Base-by-base conservation (phyloP, 1,140 invertebrate species). In the Triops longicaudatus region DNA sequence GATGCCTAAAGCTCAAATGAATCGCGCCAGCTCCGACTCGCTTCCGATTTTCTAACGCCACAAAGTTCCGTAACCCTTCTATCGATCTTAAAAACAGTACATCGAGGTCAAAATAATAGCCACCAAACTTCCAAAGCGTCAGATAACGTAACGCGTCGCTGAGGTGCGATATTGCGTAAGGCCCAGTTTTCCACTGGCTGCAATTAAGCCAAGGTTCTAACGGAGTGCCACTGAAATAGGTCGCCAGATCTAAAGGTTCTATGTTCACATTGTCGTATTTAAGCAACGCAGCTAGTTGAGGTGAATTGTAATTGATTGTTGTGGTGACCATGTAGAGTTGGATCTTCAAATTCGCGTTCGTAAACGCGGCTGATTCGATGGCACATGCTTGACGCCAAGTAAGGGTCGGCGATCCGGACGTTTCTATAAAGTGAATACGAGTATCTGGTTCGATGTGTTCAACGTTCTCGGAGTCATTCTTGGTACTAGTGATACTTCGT, bases 21-120 rank as follows among this genome's bases (percentile, higher is more conserved):
- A 93, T 83, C 0, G 91, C 87, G 3, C 90, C 90, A 6, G 89
- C 87, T 0, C 88, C 90, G 5, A 92, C 85, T 41, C 86, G 82
- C 1, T 83, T 82, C 73, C 84, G 84, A 6, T 87, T 88, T 82
- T 91, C 2, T 37, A 37, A 7, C 2, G 31, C 31, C 2, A 7
- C 31, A 37, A 37, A 37, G 73, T 78, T 75, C 1, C 37, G 14
- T 14, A 78, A 26, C n/a, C 74, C 50, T 26, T 76, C 27, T 17
- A 78, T 4, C 11, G 77, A 44, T 14, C 43, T 26, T 10, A 74
- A 11, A 3, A 76, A n/a, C 6, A 78, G 37, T 26, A 78, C 72
- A 31, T 78, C 77, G 14, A 63, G 17, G 44, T 78, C 77, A 7
- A 78, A 43, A 27, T 74, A 78, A 22, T 74, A 74, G 1, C 76